phyloP scores from a whole-genome alignment of 2,888 invertebrate genomes.

The Parochlus steinenii region DNA sequence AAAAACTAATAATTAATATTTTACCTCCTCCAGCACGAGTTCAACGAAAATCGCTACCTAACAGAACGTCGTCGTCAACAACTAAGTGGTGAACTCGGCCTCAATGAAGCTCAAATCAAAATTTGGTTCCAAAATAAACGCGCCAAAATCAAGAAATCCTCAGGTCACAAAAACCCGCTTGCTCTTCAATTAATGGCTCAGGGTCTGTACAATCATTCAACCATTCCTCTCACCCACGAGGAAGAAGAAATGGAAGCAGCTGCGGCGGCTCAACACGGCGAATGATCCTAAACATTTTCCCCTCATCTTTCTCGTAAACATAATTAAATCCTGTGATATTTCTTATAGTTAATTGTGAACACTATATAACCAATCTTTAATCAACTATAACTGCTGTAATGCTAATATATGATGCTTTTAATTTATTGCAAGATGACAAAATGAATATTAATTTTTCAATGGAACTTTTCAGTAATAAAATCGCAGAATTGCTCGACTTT shows the following conservation, averaged over 20 bases:
- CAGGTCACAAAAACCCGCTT: slow-evolving; percentile 49
- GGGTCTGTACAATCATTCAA: slow-evolving; percentile 66
- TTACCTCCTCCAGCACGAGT: slow-evolving; percentile 30
- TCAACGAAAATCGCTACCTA: slow-evolving; percentile 46
- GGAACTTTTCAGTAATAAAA: no score
- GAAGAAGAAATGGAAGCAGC: slow-evolving; percentile 51
- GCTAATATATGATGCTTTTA: no score
- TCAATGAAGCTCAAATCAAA: slow-evolving; percentile 94
- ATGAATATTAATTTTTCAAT: no score
- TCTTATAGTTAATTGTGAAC: no score
- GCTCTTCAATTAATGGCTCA: slow-evolving; percentile 66
- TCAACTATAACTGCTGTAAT: no score
- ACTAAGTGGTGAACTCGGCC: slow-evolving; percentile 55
- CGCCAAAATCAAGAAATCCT: slow-evolving; percentile 71
- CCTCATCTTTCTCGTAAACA: no score
- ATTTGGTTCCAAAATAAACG: slow-evolving; percentile 97
- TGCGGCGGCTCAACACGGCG: slow-evolving; percentile 23
- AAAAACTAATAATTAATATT: background rate
- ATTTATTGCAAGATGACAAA: no score
- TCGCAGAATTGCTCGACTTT: no score
- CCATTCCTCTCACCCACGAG: slow-evolving; percentile 60
- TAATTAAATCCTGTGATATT: no score
- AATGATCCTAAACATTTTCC: no score
- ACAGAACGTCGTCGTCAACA: slow-evolving; percentile 57
- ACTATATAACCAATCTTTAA: no score